Evolutionary conservation across 1,140 invertebrate genomes (phyloP), one percentile per base, ranked within the genome.

Genomic region (Chymomyza costata): DNA sequence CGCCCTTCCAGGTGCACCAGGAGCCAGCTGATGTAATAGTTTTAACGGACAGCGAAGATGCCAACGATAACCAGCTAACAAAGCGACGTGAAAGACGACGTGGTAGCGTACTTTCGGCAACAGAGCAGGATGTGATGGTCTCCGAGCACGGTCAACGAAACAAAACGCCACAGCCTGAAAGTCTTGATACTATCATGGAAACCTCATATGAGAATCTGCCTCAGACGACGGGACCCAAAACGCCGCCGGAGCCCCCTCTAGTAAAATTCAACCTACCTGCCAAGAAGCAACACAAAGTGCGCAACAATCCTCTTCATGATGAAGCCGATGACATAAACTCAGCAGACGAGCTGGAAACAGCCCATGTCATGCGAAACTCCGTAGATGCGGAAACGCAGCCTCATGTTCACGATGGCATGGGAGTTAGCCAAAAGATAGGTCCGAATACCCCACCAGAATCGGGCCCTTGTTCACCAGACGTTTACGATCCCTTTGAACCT

Each of bases 401-500:
- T 32, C 53, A 62, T 38, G 25, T 11, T 1, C 56, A 39, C 13
- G 59, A 63, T 1, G 41, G 37, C 6, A 16, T 56, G 25, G 40
- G 41, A 21, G 30, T 40, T 11, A 47, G 32, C 7, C 67, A 85
- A 43, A 85, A 86, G 21, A 84, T 86, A 34, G 87, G 86, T 2
- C 86, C 86, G 0, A 87, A 84, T 46, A 85, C 85, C 11, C 82
- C 87, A 14, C 85, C 83, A 2, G 85, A 86, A 34, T 86, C 84
- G 15, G 84, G 76, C 7, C 84, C 84, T 2, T 83, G 82, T 19
- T 84, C 84, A 6, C 84, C 84, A 14, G 93, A 94, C 80, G 93
- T 90, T 2, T 95, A 95, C 82, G 94, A 95, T 90, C 94, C 94
- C 1, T 95, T 94, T 80, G 93, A 95, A 74, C 94, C 94, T 1